These are phyloP conservation scores for Smutsia gigantea DNA, from an alignment of 2,797 vertebrate genomes.

Conservation along the genomic window DNA sequence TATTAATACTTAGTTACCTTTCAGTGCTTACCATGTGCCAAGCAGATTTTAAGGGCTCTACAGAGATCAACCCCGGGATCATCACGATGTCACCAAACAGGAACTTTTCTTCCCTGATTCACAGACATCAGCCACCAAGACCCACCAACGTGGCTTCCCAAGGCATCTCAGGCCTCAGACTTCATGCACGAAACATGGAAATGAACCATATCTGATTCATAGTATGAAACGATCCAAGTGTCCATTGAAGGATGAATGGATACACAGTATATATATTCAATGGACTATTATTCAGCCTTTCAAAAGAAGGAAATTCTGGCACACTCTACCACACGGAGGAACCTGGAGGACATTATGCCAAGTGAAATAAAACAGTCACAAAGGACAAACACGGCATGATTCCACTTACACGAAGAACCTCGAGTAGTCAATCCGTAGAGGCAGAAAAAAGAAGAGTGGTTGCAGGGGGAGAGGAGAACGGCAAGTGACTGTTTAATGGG, in stretches of 20 bases:
- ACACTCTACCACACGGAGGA: fast-evolving
- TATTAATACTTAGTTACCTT: neutral
- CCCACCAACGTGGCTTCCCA: neutral
- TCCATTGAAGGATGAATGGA: fast-evolving
- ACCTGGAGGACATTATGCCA: neutral
- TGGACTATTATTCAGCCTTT: neutral
- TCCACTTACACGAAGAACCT: neutral
- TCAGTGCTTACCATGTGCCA: neutral
- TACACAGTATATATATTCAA: fast-evolving
- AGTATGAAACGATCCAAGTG: neutral
- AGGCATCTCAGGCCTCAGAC: neutral
- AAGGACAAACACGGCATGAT: neutral
- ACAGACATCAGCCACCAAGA: neutral
- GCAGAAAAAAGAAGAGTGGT: neutral
- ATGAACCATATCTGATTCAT: neutral
- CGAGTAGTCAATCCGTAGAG: neutral
- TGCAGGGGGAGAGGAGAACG: neutral
- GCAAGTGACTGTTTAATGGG: neutral
- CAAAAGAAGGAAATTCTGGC: neutral
- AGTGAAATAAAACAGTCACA: neutral
- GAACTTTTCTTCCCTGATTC: neutral
- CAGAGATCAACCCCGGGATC: neutral
- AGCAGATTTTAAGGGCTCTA: neutral
- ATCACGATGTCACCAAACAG: neutral
- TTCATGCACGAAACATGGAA: neutral